Percentiles rank a stretch among this genome's conserved stretches.
Evolutionary conservation across 2,888 invertebrate genomes (phyloP).

Genomic region (Selenia dentaria): DNA sequence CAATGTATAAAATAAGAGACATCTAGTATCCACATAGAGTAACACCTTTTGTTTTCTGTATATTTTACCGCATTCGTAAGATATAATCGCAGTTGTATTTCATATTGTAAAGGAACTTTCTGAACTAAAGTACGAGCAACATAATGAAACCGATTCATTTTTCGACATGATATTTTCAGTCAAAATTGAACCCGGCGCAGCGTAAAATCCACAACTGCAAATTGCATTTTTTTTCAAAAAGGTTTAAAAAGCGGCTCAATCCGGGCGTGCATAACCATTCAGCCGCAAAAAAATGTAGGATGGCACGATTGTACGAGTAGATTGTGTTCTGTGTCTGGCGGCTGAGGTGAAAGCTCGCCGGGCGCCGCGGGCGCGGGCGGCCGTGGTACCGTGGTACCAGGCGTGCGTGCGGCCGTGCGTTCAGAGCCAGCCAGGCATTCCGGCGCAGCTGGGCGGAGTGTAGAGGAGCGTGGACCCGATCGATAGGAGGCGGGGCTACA

Average conservation of each 20-base stretch:
- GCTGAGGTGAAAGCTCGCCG: not conserved
- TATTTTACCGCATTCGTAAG: too few relatives aligned
- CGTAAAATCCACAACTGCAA: slow-evolving; percentile 2
- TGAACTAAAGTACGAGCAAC: too few relatives aligned
- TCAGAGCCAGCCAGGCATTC: slow-evolving; percentile 39
- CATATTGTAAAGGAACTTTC: too few relatives aligned
- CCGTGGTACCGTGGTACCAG: not conserved
- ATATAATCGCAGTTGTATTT: too few relatives aligned
- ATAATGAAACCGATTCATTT: too few relatives aligned
- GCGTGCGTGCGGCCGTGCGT: slow-evolving; percentile 22
- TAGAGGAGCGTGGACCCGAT: slow-evolving; percentile 51
- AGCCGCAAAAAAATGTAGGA: slow-evolving; percentile 21
- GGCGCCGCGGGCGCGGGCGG: not conserved
- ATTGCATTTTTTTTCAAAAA: slow-evolving; percentile 15
- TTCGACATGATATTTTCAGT: too few relatives aligned
- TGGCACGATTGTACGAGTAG: slow-evolving; percentile 16
- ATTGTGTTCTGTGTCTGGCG: slow-evolving; percentile 6
- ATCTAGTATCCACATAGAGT: too few relatives aligned
- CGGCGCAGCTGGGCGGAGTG: slow-evolving; percentile 68
- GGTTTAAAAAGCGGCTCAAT: slow-evolving; percentile 20
- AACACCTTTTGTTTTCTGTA: too few relatives aligned
- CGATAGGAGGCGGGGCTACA: slow-evolving; percentile 67
- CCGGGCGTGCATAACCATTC: slow-evolving; percentile 16
- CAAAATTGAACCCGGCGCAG: too few relatives aligned
- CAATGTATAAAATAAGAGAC: too few relatives aligned